Conservation (phyloP, 2,113 vertebrate species). For the Centrocercus urophasianus region DNA sequence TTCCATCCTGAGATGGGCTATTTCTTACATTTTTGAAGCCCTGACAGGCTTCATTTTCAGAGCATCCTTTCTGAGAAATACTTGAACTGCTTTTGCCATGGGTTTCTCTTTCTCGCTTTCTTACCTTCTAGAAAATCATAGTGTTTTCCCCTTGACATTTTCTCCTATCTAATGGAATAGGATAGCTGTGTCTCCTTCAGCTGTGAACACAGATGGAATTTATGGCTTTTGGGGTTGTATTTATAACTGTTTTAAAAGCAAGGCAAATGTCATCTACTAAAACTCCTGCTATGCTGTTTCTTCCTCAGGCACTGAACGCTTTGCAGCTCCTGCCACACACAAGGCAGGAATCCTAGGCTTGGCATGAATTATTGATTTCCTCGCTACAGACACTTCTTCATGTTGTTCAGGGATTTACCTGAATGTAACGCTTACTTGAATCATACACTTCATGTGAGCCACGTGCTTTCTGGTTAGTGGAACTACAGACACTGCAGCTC, state of each 20-base stretch:
- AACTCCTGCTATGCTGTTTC: not conserved
- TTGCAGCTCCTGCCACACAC: accelerated
- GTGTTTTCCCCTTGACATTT: conserved; percentile 7
- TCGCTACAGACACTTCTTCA: not conserved
- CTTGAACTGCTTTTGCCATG: not conserved
- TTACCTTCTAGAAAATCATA: conserved; percentile 24
- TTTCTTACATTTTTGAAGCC: not conserved
- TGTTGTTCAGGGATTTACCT: not conserved
- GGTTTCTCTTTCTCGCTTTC: not conserved
- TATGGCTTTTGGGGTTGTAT: conserved; percentile 18
- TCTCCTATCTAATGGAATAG: not conserved
- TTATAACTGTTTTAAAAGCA: conserved; percentile 55
- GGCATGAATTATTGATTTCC: not conserved
- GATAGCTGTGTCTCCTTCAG: not conserved
- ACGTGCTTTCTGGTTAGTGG: not conserved
- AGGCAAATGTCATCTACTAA: conserved; percentile 14
- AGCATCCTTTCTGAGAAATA: not conserved
- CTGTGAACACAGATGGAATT: conserved; percentile 47
- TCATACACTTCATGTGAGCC: not conserved
- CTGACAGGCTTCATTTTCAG: not conserved
- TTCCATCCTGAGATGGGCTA: not conserved
- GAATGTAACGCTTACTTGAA: not conserved
- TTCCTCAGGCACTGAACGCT: not conserved
- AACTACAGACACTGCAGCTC: not conserved
- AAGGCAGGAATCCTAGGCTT: not conserved